phyloP scores from a whole-genome alignment of 2,113 vertebrate genomes.

The Kryptolebias marmoratus region DNA sequence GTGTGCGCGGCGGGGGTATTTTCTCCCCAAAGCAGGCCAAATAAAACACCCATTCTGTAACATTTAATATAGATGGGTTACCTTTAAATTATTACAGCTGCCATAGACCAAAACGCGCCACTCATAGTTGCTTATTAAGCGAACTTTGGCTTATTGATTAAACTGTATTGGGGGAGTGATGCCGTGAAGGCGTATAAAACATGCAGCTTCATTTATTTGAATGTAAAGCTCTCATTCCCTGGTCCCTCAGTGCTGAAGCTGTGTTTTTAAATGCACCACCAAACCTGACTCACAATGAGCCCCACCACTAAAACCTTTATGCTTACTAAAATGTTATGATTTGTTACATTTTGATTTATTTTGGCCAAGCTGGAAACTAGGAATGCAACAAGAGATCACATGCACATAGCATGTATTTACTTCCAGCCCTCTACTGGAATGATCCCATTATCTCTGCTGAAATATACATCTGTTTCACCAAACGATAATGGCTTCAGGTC shows the following conservation, averaged over 20 bases:
- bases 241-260: background rate
- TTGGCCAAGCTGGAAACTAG: background rate
- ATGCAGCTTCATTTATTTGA: background rate
- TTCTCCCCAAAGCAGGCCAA: background rate
- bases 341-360: background rate
- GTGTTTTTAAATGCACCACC: constrained; percentile 48
- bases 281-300: constrained; percentile 4
- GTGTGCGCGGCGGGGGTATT: background rate
- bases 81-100: background rate
- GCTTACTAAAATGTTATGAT: background rate
- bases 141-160: background rate
- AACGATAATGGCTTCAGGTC: background rate
- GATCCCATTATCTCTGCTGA: background rate
- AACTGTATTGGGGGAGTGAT: background rate
- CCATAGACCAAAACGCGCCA: too few relatives aligned
- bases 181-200: background rate
- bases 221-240: background rate
- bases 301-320: background rate
- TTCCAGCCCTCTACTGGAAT: background rate
- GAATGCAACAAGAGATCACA: background rate
- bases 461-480: background rate
- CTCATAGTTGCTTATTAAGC: background rate
- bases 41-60: background rate
- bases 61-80: background rate
- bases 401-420: background rate